Conservation (phyloP, 1,140 invertebrate species). For the Epicauta chinensis region DNA sequence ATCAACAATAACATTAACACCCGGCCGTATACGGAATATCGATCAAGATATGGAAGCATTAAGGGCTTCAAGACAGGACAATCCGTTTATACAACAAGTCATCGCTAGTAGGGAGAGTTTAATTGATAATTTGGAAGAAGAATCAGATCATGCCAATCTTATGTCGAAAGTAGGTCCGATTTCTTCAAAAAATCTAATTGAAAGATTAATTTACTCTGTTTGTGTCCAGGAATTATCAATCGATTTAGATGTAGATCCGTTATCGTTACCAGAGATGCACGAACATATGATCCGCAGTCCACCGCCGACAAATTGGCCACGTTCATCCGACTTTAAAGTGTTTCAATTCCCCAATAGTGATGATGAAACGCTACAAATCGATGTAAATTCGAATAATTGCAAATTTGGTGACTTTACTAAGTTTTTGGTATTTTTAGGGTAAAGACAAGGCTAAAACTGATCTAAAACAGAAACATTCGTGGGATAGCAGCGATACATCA, state of each 20-base stretch:
- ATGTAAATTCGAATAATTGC: slow-evolving; percentile 35
- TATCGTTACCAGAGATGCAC: slow-evolving; percentile 71
- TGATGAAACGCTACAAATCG: slow-evolving; percentile 36
- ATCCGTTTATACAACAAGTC: slow-evolving; percentile 74
- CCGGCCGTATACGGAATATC: slow-evolving; percentile 67
- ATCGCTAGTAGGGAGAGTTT: slow-evolving; percentile 70
- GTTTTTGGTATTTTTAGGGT: slow-evolving; percentile 20
- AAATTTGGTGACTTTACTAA: slow-evolving; percentile 1
- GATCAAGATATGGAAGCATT: slow-evolving; percentile 78
- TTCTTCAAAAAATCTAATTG: background rate
- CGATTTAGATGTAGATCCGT: slow-evolving; percentile 58
- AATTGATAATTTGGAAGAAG: slow-evolving; percentile 62
- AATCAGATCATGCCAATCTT: slow-evolving; percentile 67
- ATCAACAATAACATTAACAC: slow-evolving; percentile 62
- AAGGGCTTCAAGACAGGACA: slow-evolving; percentile 70
- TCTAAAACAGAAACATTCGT: slow-evolving; percentile 34
- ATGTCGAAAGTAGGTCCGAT: slow-evolving; percentile 58
- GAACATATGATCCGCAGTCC: slow-evolving; percentile 77
- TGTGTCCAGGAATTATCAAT: slow-evolving; percentile 61
- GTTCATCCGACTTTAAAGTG: slow-evolving; percentile 36
- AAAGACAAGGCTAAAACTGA: slow-evolving; percentile 36
- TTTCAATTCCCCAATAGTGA: slow-evolving; percentile 38
- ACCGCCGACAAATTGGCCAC: slow-evolving; percentile 59
- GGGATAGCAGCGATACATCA: slow-evolving; percentile 33
- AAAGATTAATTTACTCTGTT: slow-evolving; percentile 4